Evolutionary conservation across 2,888 invertebrate species (phyloP), one percentile per base, ranked within the genome.

Genomic region (Tryphoninae sp.): DNA sequence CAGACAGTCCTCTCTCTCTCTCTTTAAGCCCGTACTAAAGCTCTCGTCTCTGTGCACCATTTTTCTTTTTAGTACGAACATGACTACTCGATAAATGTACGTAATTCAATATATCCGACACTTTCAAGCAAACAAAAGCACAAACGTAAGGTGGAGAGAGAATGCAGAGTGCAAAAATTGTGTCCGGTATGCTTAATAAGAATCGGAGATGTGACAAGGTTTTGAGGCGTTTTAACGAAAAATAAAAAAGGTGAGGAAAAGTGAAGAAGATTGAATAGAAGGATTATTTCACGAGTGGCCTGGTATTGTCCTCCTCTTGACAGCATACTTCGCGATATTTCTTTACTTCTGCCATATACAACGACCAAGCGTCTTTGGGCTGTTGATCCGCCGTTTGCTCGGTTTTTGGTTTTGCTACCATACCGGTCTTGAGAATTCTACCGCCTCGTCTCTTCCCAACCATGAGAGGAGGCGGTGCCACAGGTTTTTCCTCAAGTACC

Each of bases 301-400:
- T 94, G 62, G 97, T 97, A 92, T 97, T 98, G 84, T 96, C 94
- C 90, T 98, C 98, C 87, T 97, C 97, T 92, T 98, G 97, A 92
- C 98, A 98, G 83, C 97, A 97, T 73, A 97, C 96, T 91, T 97
- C 97, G 90, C 97, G 96, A 91, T 98, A 98, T 89, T 96, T 96
- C 90, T 97, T 96, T 19, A 98, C 98, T 94, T 98, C 98, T 82
- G 96, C 96, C 95, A 98, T 95, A 90, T 98, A 98, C 33, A 97
- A 94, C 0, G 97, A 96, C 98, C 98, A 98, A 13, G 98, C 97
- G 92, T 98, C 98, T 89, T 96, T 96, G 0, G 96, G 95, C 22
- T 23, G 23, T 83, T 93, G 93, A 85, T 95, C 95, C 0, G 93
- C 93, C 0, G 93, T 93, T 86, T 94, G 94, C 86, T 95, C 95